These are phyloP conservation scores for Phalera bucephala DNA, from an alignment of 2,888 invertebrate genomes.

Conservation along the genomic window DNA sequence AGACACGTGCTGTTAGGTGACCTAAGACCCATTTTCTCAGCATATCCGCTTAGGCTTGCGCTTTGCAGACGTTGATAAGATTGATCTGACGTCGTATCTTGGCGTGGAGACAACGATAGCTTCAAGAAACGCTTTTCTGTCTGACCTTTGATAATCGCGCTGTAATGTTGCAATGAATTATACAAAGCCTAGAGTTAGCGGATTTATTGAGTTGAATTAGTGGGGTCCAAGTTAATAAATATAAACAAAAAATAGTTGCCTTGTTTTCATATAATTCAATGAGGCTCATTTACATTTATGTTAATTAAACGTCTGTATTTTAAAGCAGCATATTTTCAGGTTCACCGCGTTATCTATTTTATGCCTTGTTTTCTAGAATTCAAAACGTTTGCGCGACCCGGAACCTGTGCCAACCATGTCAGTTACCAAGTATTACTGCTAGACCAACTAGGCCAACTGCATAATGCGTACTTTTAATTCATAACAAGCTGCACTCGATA, in stretches of 20 bases:
- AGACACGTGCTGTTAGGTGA: slow-evolving; percentile 56
- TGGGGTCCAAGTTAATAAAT: slow-evolving; percentile 11
- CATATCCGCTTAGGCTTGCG: slow-evolving; percentile 42
- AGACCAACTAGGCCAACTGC: slow-evolving; percentile 26
- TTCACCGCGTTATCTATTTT: no score
- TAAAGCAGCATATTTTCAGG: background rate
- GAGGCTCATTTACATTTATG: no score
- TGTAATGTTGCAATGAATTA: slow-evolving; percentile 17
- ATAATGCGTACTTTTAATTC: slow-evolving; percentile 33
- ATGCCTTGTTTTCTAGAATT: slow-evolving; percentile 6
- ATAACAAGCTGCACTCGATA: slow-evolving; percentile 23
- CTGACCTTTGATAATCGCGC: slow-evolving; percentile 34
- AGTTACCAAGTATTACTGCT: slow-evolving; percentile 12
- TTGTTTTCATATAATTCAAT: no score
- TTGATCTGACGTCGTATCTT: slow-evolving; percentile 40
- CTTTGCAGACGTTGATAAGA: slow-evolving; percentile 41
- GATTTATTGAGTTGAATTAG: slow-evolving; percentile 16
- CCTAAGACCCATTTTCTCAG: slow-evolving; percentile 57
- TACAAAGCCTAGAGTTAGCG: slow-evolving; percentile 15
- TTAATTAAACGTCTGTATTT: no score
- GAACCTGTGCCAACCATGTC: no score
- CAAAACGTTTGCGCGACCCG: slow-evolving; percentile 13
- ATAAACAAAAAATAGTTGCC: slow-evolving; percentile 9
- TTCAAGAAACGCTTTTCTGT: slow-evolving; percentile 27
- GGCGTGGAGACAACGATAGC: slow-evolving; percentile 24